phyloP scores from a whole-genome alignment of 2,888 invertebrate species.

The Synergus gifuensis region DNA sequence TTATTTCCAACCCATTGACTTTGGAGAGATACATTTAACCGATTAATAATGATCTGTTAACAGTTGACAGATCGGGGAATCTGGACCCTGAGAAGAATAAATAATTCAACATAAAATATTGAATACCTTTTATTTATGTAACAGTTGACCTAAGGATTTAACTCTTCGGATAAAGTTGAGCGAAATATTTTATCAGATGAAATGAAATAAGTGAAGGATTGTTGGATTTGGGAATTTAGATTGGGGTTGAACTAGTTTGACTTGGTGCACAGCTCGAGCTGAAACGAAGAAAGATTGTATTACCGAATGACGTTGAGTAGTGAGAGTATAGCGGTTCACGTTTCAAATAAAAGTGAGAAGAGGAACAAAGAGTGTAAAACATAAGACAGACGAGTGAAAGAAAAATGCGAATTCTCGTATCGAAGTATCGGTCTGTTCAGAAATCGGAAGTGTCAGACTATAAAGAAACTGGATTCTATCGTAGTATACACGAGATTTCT shows the following conservation, averaged over 20 bases:
- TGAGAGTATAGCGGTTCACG: constrained; percentile 3
- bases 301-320: background rate
- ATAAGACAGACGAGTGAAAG: background rate
- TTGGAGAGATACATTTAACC: background rate
- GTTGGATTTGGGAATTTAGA: constrained; percentile 7
- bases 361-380: background rate
- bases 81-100: background rate
- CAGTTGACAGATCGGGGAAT: background rate
- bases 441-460: too few species aligned
- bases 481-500: constrained; percentile 3
- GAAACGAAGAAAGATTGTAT: background rate
- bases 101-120: too few species aligned
- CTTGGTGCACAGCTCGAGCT: background rate
- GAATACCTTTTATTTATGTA: background rate
- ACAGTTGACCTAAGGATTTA: background rate
- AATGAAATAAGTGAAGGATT: constrained; percentile 7
- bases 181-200: background rate
- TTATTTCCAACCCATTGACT: background rate
- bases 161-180: background rate
- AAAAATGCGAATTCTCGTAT: background rate
- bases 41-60: background rate
- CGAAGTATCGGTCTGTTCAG: background rate
- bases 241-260: background rate
- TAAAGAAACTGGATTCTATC: background rate
- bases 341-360: constrained; percentile 3